These are phyloP conservation scores for Phainopepla nitens DNA, from an alignment of 2,113 vertebrate species.

Conservation along the genomic window DNA sequence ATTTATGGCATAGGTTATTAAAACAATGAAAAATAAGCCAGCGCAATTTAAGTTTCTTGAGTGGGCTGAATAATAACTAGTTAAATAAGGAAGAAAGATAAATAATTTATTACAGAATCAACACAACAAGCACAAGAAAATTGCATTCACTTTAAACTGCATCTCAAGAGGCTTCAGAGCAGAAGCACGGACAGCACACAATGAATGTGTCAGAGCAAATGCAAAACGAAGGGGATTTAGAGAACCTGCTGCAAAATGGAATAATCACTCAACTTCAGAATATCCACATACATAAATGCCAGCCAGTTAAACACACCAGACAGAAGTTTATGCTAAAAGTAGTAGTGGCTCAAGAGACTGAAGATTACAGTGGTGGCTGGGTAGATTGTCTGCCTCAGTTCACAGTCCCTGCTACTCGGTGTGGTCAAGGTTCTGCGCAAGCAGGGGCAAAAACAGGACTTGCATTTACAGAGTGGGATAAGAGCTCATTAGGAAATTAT, in stretches of 20 bases:
- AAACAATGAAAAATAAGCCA: constrained; percentile 17
- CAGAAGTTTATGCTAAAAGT: background rate
- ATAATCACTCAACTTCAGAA: background rate
- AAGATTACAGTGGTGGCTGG: background rate
- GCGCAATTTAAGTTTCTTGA: background rate
- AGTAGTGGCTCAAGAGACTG: background rate
- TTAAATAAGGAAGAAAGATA: constrained; percentile 1
- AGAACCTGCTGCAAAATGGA: background rate
- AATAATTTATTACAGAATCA: constrained; percentile 8
- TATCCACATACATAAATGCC: background rate
- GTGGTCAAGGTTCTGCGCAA: background rate
- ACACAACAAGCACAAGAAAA: background rate
- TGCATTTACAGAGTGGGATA: background rate
- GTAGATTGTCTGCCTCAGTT: background rate
- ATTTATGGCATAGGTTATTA: background rate
- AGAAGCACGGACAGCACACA: background rate
- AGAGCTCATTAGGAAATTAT: background rate
- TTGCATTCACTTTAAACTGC: background rate
- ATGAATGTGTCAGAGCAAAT: background rate
- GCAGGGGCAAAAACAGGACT: background rate
- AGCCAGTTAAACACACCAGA: background rate
- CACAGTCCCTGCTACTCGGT: background rate
- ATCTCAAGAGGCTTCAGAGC: background rate
- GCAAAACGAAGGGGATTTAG: background rate
- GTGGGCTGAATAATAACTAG: background rate